These are phyloP conservation scores for Morinoia aosen DNA, from an alignment of 2,888 invertebrate species.

Conservation along the genomic window DNA sequence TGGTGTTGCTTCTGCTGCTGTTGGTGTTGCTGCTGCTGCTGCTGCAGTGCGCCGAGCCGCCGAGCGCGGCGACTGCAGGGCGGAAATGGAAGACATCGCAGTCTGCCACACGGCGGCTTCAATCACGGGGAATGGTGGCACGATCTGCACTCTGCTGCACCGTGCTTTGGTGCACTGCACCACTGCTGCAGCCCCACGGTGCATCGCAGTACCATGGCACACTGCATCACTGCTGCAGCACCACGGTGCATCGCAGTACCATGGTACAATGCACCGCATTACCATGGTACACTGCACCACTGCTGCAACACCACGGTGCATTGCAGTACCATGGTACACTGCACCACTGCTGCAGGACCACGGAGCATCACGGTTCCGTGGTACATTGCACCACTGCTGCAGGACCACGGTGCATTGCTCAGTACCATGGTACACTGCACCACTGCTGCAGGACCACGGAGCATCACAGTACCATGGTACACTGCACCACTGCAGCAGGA, in stretches of 20 bases:
- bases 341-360: too few species aligned
- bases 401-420: too few species aligned
- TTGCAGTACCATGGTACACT: too few species aligned
- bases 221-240: neutral
- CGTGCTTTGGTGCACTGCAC: neutral
- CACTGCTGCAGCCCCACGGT: neutral
- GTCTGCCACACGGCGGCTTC: neutral
- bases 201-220: neutral
- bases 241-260: too few species aligned
- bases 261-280: neutral
- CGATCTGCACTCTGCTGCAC: neutral
- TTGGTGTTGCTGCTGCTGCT: neutral
- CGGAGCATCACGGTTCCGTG: too few species aligned
- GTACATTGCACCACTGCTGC: too few species aligned
- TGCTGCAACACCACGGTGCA: neutral
- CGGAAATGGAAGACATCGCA: constrained; percentile 21
- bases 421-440: too few species aligned
- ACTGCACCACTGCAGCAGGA: too few species aligned
- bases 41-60: neutral
- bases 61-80: neutral
- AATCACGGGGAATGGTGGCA: neutral
- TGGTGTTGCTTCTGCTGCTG: too few species aligned
- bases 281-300: neutral
- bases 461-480: too few species aligned
- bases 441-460: too few species aligned